Base-by-base conservation (phyloP, 2,113 vertebrate species). In the Syngnathoides biaculeatus region DNA sequence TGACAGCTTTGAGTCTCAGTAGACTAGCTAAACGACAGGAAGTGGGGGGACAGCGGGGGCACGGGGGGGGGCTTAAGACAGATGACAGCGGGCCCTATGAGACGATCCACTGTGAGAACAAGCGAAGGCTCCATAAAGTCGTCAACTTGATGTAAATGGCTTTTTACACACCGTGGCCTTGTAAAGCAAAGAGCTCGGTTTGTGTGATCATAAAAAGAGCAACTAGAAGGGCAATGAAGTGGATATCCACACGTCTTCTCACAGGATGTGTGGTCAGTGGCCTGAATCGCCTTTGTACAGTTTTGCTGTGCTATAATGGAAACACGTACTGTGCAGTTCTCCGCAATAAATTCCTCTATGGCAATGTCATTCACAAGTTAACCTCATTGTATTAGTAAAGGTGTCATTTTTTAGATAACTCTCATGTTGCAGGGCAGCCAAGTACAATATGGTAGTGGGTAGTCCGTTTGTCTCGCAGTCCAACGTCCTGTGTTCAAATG, bases 231-330 rank as follows among this genome's bases (percentile, higher is more conserved):
- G 72, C 74, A 52, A 11, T 69, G 74, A 71, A 48, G 72, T 65
- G 67, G 48, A 69, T 6, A 79, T 71, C 72, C 12, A 14, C 75
- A 24, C n/a, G 59, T 67, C 38, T 61, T 15, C 68, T 72, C 63
- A 60, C 67, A 79, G 75, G 79, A 83, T 67, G 79, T 76, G 74
- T 70, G 76, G 72, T 65, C 82, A 84, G 74, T 83, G 84, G 85
- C 77, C 75, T 65, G 74, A 71, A 84, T 57, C 67, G 45, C 60
- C 71, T 77, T 17, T 22, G 12, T 55, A 50, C 48, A 27, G n/a
- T 62, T 11, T 0, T 47, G 30, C 48, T 52, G 11, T 55, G 38
- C 65, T 56, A 47, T 62, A 48, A 52, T 47, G 15, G 56, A 43
- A 42, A 20, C 42, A 20, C 67, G 20, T 35, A 5, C 3, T 6